phyloP scores from a whole-genome alignment of 2,113 vertebrate species.

The Marmota flaviventris region DNA sequence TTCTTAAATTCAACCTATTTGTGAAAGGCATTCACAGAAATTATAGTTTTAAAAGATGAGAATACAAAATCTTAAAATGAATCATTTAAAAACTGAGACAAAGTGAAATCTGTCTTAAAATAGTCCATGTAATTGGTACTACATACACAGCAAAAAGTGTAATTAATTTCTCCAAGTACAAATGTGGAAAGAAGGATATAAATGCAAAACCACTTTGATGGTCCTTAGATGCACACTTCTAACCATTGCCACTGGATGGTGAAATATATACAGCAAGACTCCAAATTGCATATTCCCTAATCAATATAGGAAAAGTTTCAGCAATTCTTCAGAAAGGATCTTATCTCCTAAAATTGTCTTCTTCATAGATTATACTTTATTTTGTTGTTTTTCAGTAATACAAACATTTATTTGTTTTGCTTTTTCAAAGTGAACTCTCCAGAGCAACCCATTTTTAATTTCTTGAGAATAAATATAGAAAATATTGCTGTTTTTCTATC shows the following conservation, averaged over 20 bases:
- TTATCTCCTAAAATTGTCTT: neutral
- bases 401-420: neutral
- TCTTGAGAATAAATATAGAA: neutral
- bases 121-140: neutral
- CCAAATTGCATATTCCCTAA: fast-evolving
- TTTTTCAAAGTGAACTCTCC: neutral
- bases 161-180: neutral
- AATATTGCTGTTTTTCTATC: neutral
- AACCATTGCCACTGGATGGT: too few species aligned
- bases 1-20: neutral
- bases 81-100: neutral
- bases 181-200: neutral
- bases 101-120: neutral
- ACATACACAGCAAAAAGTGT: neutral
- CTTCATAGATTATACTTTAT: neutral
- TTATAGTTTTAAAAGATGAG: neutral
- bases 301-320: neutral
- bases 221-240: neutral
- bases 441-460: neutral
- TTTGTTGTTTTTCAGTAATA: neutral
- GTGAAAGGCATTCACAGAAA: neutral
- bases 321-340: neutral
- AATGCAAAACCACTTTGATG: neutral
- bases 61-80: neutral
- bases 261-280: neutral